Evolutionary conservation across 2,888 invertebrate species (phyloP), one percentile per base, ranked within the genome.

Genomic region (Macropis europaea): DNA sequence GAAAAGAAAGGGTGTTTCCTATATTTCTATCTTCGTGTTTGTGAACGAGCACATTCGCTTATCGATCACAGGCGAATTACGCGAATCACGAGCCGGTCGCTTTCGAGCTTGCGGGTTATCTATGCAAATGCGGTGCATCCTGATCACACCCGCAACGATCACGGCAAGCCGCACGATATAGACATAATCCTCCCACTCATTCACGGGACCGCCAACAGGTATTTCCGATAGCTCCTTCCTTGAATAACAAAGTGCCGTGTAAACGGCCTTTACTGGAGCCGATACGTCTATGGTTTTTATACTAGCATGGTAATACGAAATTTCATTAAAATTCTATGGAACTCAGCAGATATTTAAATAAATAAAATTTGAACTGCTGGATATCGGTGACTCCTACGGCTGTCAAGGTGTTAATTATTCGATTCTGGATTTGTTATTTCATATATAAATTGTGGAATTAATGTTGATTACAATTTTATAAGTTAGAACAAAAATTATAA

Each of bases 131-230:
- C 34, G 28, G 59, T 38, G 60, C 53, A 72, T 74, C 59, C 68
- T 57, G 73, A 62, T 67, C 66, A 54, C 47, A 22, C 57, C 42
- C 50, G 45, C 48, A 36, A 59, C 42, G 61, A 61, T 71, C 70
- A 45, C 66, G 69, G 50, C 62, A 45, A 19, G 15, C 38, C 22
- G 26, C 34, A 22, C 48, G 56, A 59, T 77, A 50, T 50, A 72
- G 66, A 62, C 62, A 30, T 67, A 64, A 63, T 67, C 73, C 81
- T 82, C 62, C 76, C 68, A 69, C 63, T 81, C 79, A 73, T 82
- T 83, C 80, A 77, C 45, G 57, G 42, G 62, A 68, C 63, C 61
- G 67, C 82, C 82, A 86, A 86, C 86, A 86, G 86, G 86, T 86
- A 86, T 82, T 84, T 85, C 84, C 83, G 82, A 85, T 82, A 74